phyloP scores from a whole-genome alignment of 2,888 invertebrate genomes.

The Brachyptera putata region DNA sequence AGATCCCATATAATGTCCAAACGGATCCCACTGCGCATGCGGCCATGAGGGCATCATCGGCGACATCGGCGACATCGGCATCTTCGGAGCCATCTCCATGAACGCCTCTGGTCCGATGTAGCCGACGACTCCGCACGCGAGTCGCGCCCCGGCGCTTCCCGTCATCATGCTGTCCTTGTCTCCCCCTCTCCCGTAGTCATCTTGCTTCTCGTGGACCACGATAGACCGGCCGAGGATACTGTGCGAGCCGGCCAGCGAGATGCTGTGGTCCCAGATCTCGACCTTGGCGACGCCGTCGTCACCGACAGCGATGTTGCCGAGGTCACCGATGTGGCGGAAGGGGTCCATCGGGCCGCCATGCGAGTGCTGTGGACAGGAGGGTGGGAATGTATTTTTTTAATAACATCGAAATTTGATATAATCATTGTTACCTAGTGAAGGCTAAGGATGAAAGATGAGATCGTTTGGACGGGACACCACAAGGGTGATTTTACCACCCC shows the following conservation, averaged over 20 bases:
- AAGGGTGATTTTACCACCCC: too few relatives aligned
- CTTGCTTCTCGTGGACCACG: constrained; percentile 68
- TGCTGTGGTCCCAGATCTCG: constrained; percentile 57
- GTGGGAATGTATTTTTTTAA: too few relatives aligned
- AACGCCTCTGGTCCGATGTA: not conserved
- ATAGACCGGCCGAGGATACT: constrained; percentile 70
- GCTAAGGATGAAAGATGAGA: too few relatives aligned
- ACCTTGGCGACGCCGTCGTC: constrained; percentile 53
- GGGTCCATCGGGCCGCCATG: constrained; percentile 70
- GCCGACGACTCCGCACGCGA: constrained; percentile 76
- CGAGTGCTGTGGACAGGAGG: too few relatives aligned
- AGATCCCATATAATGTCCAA: too few relatives aligned
- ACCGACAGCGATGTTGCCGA: constrained; percentile 72
- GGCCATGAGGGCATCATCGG: too few relatives aligned
- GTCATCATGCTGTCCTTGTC: constrained; percentile 66
- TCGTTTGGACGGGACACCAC: too few relatives aligned
- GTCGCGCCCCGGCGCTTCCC: constrained; percentile 43
- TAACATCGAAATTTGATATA: too few relatives aligned
- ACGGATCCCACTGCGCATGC: too few relatives aligned
- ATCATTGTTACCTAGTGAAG: too few relatives aligned
- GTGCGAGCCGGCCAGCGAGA: constrained; percentile 62
- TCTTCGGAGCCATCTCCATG: too few relatives aligned
- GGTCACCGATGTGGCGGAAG: constrained; percentile 76
- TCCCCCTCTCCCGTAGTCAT: constrained; percentile 72
- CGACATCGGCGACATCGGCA: too few relatives aligned